Evolutionary conservation across 2,113 vertebrate genomes (phyloP).

Genomic region (Oryzias javanicus): DNA sequence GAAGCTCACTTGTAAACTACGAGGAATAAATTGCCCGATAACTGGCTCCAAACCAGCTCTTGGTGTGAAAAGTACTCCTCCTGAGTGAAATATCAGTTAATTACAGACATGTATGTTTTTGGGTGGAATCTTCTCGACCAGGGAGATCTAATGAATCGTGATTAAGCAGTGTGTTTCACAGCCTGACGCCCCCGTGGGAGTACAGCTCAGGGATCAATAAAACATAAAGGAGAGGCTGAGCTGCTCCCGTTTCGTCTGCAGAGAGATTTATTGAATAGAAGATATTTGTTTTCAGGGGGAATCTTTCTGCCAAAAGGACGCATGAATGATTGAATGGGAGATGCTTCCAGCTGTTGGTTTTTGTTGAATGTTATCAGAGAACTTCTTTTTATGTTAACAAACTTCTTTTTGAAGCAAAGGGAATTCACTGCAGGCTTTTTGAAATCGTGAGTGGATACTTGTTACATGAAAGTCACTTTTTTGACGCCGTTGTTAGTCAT

Average conservation of each 20-base stretch:
- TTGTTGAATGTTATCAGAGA: too few species aligned
- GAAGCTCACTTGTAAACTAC: constrained; percentile 32
- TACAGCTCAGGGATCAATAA: constrained; percentile 38
- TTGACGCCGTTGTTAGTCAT: not conserved
- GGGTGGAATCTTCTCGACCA: constrained; percentile 9
- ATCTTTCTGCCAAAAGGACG: too few species aligned
- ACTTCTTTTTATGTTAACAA: too few species aligned
- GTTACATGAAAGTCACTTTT: too few species aligned
- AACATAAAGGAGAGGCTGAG: constrained; percentile 22
- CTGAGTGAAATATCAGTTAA: constrained; percentile 27
- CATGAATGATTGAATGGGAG: too few species aligned
- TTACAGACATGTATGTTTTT: constrained; percentile 24
- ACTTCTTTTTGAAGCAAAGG: too few species aligned
- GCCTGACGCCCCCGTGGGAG: constrained; percentile 8
- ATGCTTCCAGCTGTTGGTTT: too few species aligned
- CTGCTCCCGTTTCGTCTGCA: constrained; percentile 27
- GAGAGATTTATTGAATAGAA: constrained; percentile 20
- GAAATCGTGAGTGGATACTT: too few species aligned
- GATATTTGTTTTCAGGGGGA: constrained; percentile 30
- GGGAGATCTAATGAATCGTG: constrained; percentile 9
- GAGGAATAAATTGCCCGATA: constrained; percentile 49
- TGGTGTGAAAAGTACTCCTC: constrained; percentile 10
- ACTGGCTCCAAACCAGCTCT: constrained; percentile 34
- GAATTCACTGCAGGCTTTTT: too few species aligned
- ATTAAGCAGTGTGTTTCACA: constrained; percentile 1